Evolutionary conservation across 1,140 invertebrate species (phyloP), one percentile per base, ranked within the genome.

Genomic region (Trichoplusia ni): DNA sequence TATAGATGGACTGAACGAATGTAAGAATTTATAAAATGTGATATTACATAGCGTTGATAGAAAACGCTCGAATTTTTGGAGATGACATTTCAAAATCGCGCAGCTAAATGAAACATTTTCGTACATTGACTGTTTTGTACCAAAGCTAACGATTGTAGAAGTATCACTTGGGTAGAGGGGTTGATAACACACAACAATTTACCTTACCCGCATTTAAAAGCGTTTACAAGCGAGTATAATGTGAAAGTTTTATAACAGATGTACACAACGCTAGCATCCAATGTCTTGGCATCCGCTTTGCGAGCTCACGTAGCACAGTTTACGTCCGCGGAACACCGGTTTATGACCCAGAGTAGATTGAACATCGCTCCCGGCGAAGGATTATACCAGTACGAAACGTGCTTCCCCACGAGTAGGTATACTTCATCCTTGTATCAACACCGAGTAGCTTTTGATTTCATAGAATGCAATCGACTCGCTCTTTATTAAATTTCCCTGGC

Each of bases 271-370:
- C 61, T 44, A 46, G 49, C 27, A 54, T 23, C 27, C n/a, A 46
- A 40, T 25, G 61, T 49, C 44, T 70, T 58, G 56, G 53, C 51
- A 58, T 53, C 40, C 59, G 42, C 49, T 64, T 59, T 67, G 54
- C 63, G 31, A 49, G 51, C 38, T 65, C 73, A 72, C 73, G 70
- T 70, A 66, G 25, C 42, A 46, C 54, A 75, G 73, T 70, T 75
- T 70, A 73, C 64, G 70, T 66, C 64, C 56, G 47, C 67, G 56
- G 67, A 66, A 72, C 64, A 67, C 68, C 70, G 73, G 64, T 75
- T 75, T 75, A 75, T 70, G 69, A 69, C 67, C 67, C 40, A 27
- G 67, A 72, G 73, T 75, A 75, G 73, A 75, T 75, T 75, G 73
- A 75, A 70, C 70, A 59, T 49, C 60, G 66, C 64, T 62, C 59